Base-by-base conservation (phyloP, 2,888 invertebrate genomes). In the Dryomyza anilis region DNA sequence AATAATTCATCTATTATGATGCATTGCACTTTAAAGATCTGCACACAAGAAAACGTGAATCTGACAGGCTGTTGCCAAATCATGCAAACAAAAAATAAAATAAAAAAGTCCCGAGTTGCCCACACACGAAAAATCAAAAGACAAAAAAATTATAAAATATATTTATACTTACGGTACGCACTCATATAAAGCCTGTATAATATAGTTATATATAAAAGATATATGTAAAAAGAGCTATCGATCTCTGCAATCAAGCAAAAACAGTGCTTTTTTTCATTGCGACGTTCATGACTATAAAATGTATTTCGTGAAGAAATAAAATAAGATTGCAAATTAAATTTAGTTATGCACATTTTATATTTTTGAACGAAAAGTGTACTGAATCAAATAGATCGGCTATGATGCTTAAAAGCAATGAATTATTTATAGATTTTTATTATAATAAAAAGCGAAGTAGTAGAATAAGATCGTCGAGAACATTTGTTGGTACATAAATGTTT, bases 31-130 rank as follows among this genome's bases (percentile, higher is more conserved):
- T 53, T 29, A 48, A 36, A 36, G 45, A 21, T 48, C 50, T 30
- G 58, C 63, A 29, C 50, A 50, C 39, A 25, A 45, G 43, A 39
- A 48, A 53, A 53, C 27, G 16, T 64, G 55, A 55, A 55, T 59
- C 46, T 53, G 64, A 55, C 64, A 55, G 53, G 39, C 55, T 52
- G 53, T 25, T 64, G 64, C 64, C 60, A 60, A 64, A 58, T 64
- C 57, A 30, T 58, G 64, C 64, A 43, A 33, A 23, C 46, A 27
- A 43, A 56, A 52, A 30, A 59, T 21, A 30, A 30, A 36, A 33
- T 14, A 25, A 25, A 60, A 39, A 33, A 14, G 23, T 29, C 29
- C 25, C 27, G 45, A 33, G 12, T n/a, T 25, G 56, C 63, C 58
- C 63, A 57, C 63, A 39, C 63, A 58, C 6, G n/a, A 52, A 4